phyloP scores from a whole-genome alignment of 2,888 invertebrate species.

The Drosophila antonietae region DNA sequence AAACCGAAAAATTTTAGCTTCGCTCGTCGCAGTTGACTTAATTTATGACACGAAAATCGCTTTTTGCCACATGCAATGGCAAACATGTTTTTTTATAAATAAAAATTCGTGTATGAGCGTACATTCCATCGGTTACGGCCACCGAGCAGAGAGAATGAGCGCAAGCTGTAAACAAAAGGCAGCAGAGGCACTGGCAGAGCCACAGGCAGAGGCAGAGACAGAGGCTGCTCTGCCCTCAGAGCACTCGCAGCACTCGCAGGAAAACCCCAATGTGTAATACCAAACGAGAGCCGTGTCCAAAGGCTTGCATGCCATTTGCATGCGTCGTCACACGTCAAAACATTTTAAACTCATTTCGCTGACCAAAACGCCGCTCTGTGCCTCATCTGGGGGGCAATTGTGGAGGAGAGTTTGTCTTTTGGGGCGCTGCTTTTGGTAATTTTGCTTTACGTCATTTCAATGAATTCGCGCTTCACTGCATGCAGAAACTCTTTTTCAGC shows the following conservation, averaged over 20 bases:
- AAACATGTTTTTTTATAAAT: slow-evolving; percentile 17
- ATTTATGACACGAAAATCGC: slow-evolving; percentile 53
- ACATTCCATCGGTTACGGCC: slow-evolving; percentile 55
- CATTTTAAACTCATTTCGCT: slow-evolving; percentile 49
- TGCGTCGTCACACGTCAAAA: slow-evolving; percentile 59
- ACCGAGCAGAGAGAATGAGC: slow-evolving; percentile 50
- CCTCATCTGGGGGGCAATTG: neutral
- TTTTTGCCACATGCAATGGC: slow-evolving; percentile 21
- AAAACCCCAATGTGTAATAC: slow-evolving; percentile 13
- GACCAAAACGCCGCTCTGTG: neutral
- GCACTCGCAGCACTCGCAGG: neutral
- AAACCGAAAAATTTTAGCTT: neutral
- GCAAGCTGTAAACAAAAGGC: slow-evolving; percentile 10
- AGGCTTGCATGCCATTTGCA: slow-evolving; percentile 43
- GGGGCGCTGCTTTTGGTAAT: slow-evolving; percentile 35
- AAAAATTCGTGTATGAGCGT: slow-evolving; percentile 12
- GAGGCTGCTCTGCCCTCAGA: neutral
- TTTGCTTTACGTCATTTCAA: slow-evolving; percentile 50
- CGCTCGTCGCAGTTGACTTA: slow-evolving; percentile 51
- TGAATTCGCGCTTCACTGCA: slow-evolving; percentile 54
- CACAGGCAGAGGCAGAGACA: neutral
- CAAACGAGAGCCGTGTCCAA: slow-evolving; percentile 30
- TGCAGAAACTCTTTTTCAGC: slow-evolving; percentile 44
- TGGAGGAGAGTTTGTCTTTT: slow-evolving; percentile 19
- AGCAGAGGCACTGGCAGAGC: slow-evolving; percentile 6